Evolutionary conservation across 1,140 invertebrate species (phyloP), one percentile per base, ranked within the genome.

Genomic region (Solenopsis invicta): DNA sequence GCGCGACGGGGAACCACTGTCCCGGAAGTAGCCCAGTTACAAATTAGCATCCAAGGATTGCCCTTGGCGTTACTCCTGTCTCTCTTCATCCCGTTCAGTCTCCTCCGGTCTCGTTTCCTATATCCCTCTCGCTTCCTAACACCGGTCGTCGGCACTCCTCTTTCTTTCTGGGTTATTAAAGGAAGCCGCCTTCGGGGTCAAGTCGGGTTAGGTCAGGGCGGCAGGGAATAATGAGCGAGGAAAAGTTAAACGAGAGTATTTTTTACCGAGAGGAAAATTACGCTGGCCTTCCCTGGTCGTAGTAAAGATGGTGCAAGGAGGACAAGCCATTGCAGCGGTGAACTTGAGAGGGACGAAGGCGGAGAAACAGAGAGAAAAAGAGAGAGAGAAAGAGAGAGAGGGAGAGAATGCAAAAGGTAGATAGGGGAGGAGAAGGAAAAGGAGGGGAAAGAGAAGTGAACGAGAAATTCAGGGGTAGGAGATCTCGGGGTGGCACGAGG

Each of bases 211-310:
- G 94, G 94, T 94, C 94, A 94, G 93, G 93, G 92, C 93, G 93
- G 90, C 91, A 90, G 87, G 92, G 92, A 94, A 94, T 94, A 95
- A 94, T 94, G 94, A 94, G 94, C 92, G 92, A 90, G 89, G 93
- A 92, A 94, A 94, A 94, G 94, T 95, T 94, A 94, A 94, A 93
- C 94, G 94, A 94, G 94, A 94, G 93, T 94, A 94, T 94, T 95
- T 94, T 95, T 95, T 94, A 92, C 91, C 93, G 87, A 92, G 88
- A 93, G 91, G 91, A 94, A 95, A 94, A 95, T 94, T 94, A 94
- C 93, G 89, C 90, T 88, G 89, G 88, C 90, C 90, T 92, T 87
- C 85, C 66, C 37, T 61, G 48, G 54, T 72, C 87, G 89, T 90
- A 91, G 88, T 90, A 88, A 89, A 87, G 88, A 74, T 64, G 72